Percentiles rank a stretch among this genome's conserved stretches.
Evolutionary conservation across 2,888 invertebrate genomes (phyloP).

Genomic region (Prostheceraeus crozeri): DNA sequence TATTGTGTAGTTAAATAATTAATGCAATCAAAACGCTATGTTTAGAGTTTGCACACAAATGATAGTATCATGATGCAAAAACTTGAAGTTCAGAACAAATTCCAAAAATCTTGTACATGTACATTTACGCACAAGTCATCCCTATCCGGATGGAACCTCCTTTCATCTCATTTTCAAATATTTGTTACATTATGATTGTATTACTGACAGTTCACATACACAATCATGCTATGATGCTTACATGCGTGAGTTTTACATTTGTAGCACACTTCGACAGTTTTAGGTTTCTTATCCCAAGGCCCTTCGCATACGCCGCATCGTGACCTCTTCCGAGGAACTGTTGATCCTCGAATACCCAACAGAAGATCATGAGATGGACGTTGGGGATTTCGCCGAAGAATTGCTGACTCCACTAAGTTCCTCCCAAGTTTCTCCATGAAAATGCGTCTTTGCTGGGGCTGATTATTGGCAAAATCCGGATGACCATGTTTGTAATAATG

Average conservation of each 20-base stretch:
- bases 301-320: slow-evolving; percentile 15
- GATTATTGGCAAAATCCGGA: slow-evolving; percentile 22
- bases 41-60: no score
- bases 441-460: slow-evolving; percentile 13
- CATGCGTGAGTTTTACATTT: background rate
- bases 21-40: no score
- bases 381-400: no score
- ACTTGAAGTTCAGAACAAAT: slow-evolving; percentile 8
- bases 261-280: slow-evolving; percentile 24
- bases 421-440: slow-evolving; percentile 25
- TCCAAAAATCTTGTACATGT: background rate
- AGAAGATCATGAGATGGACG: background rate
- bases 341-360: background rate
- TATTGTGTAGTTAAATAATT: no score
- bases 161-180: no score
- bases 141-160: no score
- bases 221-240: no score
- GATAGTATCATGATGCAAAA: no score
- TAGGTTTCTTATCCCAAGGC: slow-evolving; percentile 16
- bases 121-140: no score
- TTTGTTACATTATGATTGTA: no score
- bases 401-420: slow-evolving; percentile 7
- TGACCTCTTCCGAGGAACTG: slow-evolving; percentile 6
- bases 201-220: no score
- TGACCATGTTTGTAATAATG: background rate